phyloP scores from a whole-genome alignment of 2,888 invertebrate species.

The Onchidella celtica region DNA sequence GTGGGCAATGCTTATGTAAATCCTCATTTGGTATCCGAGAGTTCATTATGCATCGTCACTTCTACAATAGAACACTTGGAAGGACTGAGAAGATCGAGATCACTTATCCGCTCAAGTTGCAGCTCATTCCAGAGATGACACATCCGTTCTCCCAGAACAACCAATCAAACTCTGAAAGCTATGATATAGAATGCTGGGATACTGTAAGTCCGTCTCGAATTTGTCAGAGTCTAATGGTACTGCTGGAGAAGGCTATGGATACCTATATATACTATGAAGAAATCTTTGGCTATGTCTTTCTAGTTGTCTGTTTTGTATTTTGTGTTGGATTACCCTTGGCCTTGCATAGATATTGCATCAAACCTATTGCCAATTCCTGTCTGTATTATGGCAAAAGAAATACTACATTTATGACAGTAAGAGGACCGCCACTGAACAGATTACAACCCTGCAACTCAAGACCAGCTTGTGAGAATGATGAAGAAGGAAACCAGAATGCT shows the following conservation, averaged over 20 bases:
- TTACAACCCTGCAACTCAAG: neutral
- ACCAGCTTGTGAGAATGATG: neutral
- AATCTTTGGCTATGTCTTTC: neutral
- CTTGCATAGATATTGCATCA: neutral
- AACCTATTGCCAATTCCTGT: neutral
- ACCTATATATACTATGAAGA: neutral
- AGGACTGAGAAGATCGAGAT: neutral
- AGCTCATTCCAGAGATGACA: neutral
- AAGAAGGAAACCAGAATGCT: neutral
- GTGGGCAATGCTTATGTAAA: constrained; percentile 1
- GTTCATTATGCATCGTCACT: neutral
- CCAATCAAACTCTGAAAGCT: neutral
- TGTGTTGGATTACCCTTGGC: neutral
- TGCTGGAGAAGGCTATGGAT: neutral
- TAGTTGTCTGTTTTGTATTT: neutral
- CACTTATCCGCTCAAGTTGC: neutral
- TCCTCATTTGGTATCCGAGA: neutral
- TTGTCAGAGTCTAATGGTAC: neutral
- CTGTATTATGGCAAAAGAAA: neutral
- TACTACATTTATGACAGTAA: neutral
- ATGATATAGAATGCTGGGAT: neutral
- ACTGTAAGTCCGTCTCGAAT: neutral
- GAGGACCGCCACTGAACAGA: neutral
- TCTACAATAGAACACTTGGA: neutral
- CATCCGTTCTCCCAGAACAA: neutral